Evolutionary conservation across 2,888 invertebrate genomes (phyloP).

Genomic region (Platypus cylindrus): DNA sequence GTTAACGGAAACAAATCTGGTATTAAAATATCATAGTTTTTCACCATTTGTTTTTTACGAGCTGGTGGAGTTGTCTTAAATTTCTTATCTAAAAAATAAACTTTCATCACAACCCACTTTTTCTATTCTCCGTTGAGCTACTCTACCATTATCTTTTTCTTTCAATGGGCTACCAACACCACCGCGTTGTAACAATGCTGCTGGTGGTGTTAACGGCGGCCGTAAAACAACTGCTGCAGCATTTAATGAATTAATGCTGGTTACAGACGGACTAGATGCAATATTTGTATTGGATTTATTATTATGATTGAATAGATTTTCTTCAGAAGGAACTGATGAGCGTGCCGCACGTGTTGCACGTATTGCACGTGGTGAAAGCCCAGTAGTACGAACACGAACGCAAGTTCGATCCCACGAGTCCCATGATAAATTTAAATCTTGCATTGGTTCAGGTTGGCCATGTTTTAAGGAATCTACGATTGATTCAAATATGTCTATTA

Average conservation of each 20-base stretch:
- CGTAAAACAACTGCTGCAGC: conserved; percentile 28
- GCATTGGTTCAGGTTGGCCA: too few species aligned
- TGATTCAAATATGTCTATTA: too few species aligned
- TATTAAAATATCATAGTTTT: conserved; percentile 31
- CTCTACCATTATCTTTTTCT: conserved; percentile 34
- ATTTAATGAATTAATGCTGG: conserved; percentile 38
- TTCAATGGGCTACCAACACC: conserved; percentile 21
- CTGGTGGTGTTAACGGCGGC: conserved; percentile 30
- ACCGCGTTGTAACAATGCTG: conserved; percentile 18
- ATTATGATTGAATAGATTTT: conserved; percentile 37
- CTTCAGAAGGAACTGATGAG: conserved; percentile 48
- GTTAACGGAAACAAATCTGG: conserved; percentile 55
- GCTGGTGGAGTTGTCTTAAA: conserved; percentile 76
- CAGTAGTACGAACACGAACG: conserved; percentile 32
- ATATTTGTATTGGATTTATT: conserved; percentile 29
- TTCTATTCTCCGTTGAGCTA: too few species aligned
- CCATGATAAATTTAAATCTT: conserved; percentile 70
- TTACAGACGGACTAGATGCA: conserved; percentile 41
- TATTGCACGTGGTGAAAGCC: conserved; percentile 39
- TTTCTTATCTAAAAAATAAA: conserved; percentile 39
- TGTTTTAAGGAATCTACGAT: too few species aligned
- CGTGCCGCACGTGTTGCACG: conserved; percentile 38
- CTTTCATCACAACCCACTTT: too few species aligned
- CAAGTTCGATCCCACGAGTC: conserved; percentile 80
- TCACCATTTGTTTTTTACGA: conserved; percentile 53